Evolutionary conservation across 2,113 vertebrate species (phyloP).

Genomic region (Otolemur garnettii): DNA sequence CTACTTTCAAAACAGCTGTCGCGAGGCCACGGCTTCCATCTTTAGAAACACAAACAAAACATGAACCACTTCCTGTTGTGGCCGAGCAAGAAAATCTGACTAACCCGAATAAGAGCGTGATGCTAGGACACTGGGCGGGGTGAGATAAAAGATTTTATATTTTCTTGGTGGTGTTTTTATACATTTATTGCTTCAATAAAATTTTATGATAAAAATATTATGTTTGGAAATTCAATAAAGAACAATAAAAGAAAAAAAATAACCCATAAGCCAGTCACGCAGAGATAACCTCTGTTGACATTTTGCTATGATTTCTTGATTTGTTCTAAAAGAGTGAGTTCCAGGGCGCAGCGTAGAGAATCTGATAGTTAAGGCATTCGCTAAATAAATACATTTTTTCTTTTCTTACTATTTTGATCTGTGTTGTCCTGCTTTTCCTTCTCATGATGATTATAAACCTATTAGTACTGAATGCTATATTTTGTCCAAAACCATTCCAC

Average conservation of each 20-base stretch:
- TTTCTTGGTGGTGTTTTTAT: not conserved
- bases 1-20: slow-evolving; percentile 19
- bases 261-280: not conserved
- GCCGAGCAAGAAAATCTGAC: slow-evolving; percentile 37
- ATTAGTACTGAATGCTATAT: not conserved
- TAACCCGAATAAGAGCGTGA: slow-evolving; percentile 9
- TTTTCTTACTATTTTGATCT: slow-evolving; percentile 22
- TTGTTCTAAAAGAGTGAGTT: slow-evolving; percentile 43
- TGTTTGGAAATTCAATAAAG: slow-evolving; percentile 54
- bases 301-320: slow-evolving; percentile 33
- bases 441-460: not conserved
- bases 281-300: slow-evolving; percentile 2
- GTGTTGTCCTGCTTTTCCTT: slow-evolving; percentile 56
- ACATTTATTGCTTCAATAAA: not conserved
- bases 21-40: not conserved
- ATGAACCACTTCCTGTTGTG: not conserved
- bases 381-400: not conserved
- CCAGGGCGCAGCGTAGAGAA: not conserved
- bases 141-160: not conserved
- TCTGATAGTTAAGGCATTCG: not conserved
- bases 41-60: slow-evolving; percentile 44
- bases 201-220: slow-evolving; percentile 7
- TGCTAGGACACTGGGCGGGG: not conserved
- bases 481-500: not conserved
- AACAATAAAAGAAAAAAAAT: slow-evolving; percentile 41